Base-by-base conservation (phyloP, 2,113 vertebrate species). In the Phaethornis superciliosus region DNA sequence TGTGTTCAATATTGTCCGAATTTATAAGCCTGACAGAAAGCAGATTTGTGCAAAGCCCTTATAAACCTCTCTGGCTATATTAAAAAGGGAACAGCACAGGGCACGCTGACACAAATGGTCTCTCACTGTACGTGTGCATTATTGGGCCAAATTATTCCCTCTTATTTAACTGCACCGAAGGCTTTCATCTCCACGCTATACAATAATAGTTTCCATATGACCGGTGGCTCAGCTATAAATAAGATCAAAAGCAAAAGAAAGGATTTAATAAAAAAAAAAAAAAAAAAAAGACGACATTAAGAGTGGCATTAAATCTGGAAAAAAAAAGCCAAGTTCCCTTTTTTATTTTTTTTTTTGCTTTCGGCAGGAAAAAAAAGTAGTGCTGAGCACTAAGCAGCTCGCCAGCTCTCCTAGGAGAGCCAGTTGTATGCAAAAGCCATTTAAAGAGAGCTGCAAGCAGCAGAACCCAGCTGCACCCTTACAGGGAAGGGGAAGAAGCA, bases 161-260 rank as follows among this genome's bases (percentile, higher is more conserved):
- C 95, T 96, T 91, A 95, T 94, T 98, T 97, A 95, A 96, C 95
- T 95, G 96, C 94, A 58, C 60, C 56, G 15, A 88, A 97, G 96
- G n/a, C 98, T 98, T 98, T 98, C 97, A 98, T 98, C 97, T 97
- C 95, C 54, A 60, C 47, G 93, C 96, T 97, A 94, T 94, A 97
- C 89, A 94, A 91, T 98, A 98, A 98, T 97, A 95, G 97, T 60
- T 98, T 97, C 98, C 98, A 98, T 96, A 98, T 97, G 98, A 97
- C 93, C 89, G 65, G 97, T 97, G 97, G 97, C 97, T 98, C 72
- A 59, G 97, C 97, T 98, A 98, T 98, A 98, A 98, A 98, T 98
- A 98, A 98, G 97, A 98, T 98, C 97, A 98, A 98, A 98, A 97
- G 98, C 77, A 59, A 97, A 96, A 97, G 97, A 97, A 97, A 97